Evolutionary conservation across 1,140 invertebrate genomes (phyloP).

Genomic region (Platyura marginata): DNA sequence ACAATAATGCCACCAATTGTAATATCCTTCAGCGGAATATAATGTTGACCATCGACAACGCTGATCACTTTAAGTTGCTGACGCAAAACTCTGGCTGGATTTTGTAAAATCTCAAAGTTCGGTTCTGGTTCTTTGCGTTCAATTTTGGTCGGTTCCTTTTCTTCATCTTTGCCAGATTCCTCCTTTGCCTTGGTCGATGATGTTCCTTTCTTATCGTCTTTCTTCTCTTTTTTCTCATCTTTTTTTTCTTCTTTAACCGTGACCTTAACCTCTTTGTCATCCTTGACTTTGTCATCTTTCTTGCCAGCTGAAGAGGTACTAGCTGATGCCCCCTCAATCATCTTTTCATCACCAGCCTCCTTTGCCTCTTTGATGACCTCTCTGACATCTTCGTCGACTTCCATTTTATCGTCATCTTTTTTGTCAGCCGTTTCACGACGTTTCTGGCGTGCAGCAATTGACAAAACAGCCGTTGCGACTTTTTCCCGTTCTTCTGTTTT

Average conservation of each 20-base stretch:
- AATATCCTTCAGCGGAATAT: constrained; percentile 76
- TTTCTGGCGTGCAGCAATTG: constrained; percentile 82
- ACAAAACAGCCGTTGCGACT: constrained; percentile 91
- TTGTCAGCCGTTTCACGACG: constrained; percentile 45
- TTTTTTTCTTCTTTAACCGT: constrained; percentile 22
- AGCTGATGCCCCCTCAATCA: constrained; percentile 27
- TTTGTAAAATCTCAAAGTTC: constrained; percentile 77
- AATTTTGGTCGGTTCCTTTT: constrained; percentile 9
- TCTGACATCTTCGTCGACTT: constrained; percentile 45
- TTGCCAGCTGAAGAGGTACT: constrained; percentile 31
- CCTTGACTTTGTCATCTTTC: constrained; percentile 29
- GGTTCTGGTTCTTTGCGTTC: constrained; percentile 70
- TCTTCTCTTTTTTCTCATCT: constrained; percentile 21
- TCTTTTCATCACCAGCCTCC: constrained; percentile 26
- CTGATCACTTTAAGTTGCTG: constrained; percentile 81
- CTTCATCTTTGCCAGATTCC: constrained; percentile 6
- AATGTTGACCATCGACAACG: constrained; percentile 61
- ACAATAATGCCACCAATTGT: constrained; percentile 92
- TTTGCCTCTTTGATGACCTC: constrained; percentile 35
- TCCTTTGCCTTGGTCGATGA: constrained; percentile 26
- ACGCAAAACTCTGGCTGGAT: constrained; percentile 85
- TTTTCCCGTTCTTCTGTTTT: constrained; percentile 93
- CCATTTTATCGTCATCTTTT: constrained; percentile 49
- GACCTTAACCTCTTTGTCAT: constrained; percentile 31
- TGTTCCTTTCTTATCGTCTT: constrained; percentile 17